phyloP scores from a whole-genome alignment of 1,140 invertebrate genomes.

The Chlorops oryzae region DNA sequence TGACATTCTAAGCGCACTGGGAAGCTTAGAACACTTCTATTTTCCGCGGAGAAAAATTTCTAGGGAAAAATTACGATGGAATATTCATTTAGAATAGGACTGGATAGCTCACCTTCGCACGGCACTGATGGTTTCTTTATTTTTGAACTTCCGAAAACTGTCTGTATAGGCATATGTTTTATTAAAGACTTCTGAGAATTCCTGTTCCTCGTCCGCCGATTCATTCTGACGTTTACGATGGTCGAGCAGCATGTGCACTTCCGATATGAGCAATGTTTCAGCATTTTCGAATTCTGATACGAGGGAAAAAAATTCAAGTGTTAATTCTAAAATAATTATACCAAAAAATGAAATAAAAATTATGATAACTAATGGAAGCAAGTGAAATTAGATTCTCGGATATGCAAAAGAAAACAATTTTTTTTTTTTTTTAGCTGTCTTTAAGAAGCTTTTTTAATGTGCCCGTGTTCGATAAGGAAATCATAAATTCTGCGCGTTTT shows the following conservation, averaged over 20 bases:
- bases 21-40: too few relatives aligned
- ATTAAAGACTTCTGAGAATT: conserved; percentile 97
- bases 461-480: conserved; percentile 66
- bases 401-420: neutral
- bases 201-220: conserved; percentile 95
- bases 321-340: neutral
- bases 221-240: conserved; percentile 97
- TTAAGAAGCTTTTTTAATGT: conserved; percentile 60
- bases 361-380: neutral
- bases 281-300: conserved; percentile 95
- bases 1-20: too few relatives aligned
- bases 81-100: too few relatives aligned
- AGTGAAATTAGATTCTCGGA: too few relatives aligned
- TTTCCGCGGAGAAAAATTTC: too few relatives aligned
- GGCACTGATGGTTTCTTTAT: conserved; percentile 94
- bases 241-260: conserved; percentile 96
- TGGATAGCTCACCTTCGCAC: conserved; percentile 83
- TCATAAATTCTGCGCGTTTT: conserved; percentile 88
- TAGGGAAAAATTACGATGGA: too few relatives aligned
- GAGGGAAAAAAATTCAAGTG: conserved; percentile 2
- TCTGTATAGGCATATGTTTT: conserved; percentile 96
- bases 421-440: too few relatives aligned
- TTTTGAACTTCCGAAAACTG: conserved; percentile 94
- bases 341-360: neutral
- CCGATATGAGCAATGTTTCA: conserved; percentile 94